Base-by-base conservation (phyloP, 2,888 invertebrate species). In the Homarus gammarus region DNA sequence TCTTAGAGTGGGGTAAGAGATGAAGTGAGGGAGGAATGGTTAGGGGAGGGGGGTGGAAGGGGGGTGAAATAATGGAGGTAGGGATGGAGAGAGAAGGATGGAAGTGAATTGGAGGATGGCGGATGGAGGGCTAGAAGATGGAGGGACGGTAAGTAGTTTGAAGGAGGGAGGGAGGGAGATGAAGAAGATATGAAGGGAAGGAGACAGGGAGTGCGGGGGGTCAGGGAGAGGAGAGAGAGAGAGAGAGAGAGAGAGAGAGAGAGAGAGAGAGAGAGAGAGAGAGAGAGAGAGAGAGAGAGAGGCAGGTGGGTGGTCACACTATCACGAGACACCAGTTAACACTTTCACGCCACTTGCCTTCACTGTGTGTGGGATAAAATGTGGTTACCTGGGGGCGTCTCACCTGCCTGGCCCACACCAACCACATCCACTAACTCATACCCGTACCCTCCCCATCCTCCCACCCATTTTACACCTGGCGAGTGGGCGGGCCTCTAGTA, bases 311-410 rank as follows among this genome's bases (percentile, higher is more conserved):
- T 68, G 68, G 77, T 78, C 85, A 85, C 85, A 85, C 56, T 78
- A 85, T 78, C 85, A 77, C 49, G 31, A 77, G 64, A 78, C 77
- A 78, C 68, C 44, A 78, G 78, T 78, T 78, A 77, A 77, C 77
- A 85, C 85, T 78, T 77, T 68, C 85, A 85, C 85, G 68, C 77
- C 68, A 61, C 85, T 78, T 61, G 40, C 56, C 82, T 22, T 40
- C 56, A 22, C 56, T 70, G 83, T 83, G 72, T 83, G 83, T 72
- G 83, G 83, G 83, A 83, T 70, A 83, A 83, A 72, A 44, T 38
- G 33, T n/a, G 1, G 40, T 36, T 38, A 15, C n/a, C 22, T 73
- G 40, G 1, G 38, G 38, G 72, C 2, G 8, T 44, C 5, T 5
- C 73, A 38, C 18, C 44, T 73, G 27, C n/a, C 27, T 49, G 31